Evolutionary conservation across 1,140 invertebrate species (phyloP), one percentile per base, ranked within the genome.

Genomic region (Littorina saxatilis): DNA sequence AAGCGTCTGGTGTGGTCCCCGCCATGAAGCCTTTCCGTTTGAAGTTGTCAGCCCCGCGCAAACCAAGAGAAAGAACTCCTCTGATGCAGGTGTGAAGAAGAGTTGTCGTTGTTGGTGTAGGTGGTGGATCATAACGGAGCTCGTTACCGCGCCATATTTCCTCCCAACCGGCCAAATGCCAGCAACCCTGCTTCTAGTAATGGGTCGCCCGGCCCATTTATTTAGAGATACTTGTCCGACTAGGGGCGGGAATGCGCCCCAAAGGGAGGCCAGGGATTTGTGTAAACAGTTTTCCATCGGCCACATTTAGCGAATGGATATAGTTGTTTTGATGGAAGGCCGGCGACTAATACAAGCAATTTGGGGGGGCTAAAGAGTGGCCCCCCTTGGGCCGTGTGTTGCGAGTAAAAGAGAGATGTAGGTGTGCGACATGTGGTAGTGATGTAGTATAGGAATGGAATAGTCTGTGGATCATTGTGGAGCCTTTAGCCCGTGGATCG

Each of bases 261-360:
- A 73, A 73, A 73, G 70, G 70, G 37, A 73, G 70, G 70, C 70
- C 70, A 43, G 37, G 40, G 40, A 73, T 73, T 43, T 43, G 70
- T 73, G 40, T 73, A 73, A 73, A 73, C 70, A 73, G 39, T 73
- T 73, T 73, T 35, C 70, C 70, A 73, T 40, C 70, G 70, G 70
- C 70, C 40, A 43, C 70, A 73, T 39, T 73, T 73, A 73, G 70
- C 20, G 70, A 73, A 73, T 73, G 40, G 70, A 73, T 73, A 73
- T 73, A 73, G 70, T 43, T 73, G 70, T 73, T 73, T 73, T 73
- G 70, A 73, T 73, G 39, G 20, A 3, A 39, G 43, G 70, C 35
- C 39, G 37, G 23, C n/a, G n/a, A 39, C 70, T 40, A 73, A 40
- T 73, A 73, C 39, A 73, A 73, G 70, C 70, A 73, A 73, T 73